These are phyloP conservation scores for Nymphicus hollandicus DNA, from an alignment of 2,113 vertebrate species.

Conservation along the genomic window DNA sequence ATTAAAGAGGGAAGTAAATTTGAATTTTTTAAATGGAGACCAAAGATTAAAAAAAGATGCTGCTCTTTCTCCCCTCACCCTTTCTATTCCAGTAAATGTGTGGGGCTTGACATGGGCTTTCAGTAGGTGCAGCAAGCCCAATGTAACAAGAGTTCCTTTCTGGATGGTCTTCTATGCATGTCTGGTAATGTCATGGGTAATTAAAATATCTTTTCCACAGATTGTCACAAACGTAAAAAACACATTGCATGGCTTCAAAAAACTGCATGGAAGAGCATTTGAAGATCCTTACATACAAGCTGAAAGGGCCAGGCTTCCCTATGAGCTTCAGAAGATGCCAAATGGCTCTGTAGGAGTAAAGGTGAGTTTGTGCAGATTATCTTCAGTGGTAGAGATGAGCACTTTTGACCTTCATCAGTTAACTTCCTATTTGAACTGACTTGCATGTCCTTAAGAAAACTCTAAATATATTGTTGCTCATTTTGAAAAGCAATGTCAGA, in stretches of 20 bases:
- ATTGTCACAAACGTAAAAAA: slow-evolving; percentile 94
- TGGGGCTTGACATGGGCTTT: background rate
- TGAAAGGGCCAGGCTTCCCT: slow-evolving; percentile 87
- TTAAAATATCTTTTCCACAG: slow-evolving; percentile 63
- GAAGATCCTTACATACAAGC: slow-evolving; percentile 88
- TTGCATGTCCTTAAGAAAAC: background rate
- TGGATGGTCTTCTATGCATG: background rate
- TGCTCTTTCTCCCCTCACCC: background rate
- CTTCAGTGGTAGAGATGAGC: background rate
- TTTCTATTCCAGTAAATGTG: background rate
- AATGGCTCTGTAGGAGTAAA: slow-evolving; percentile 89
- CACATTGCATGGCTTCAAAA: slow-evolving; percentile 93
- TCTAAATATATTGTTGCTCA: background rate
- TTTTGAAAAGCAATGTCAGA: background rate
- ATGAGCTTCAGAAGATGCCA: slow-evolving; percentile 88
- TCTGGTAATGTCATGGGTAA: background rate
- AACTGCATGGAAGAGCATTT: slow-evolving; percentile 88
- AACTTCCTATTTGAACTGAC: background rate
- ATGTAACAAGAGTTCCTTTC: background rate
- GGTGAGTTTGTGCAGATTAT: slow-evolving; percentile 63
- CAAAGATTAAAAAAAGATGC: background rate
- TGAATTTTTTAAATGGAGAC: background rate
- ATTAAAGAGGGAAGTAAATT: background rate
- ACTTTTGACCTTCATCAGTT: background rate
- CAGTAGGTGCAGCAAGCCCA: background rate